These are phyloP conservation scores for Salarias fasciatus DNA, from an alignment of 2,797 vertebrate genomes.

Conservation along the genomic window DNA sequence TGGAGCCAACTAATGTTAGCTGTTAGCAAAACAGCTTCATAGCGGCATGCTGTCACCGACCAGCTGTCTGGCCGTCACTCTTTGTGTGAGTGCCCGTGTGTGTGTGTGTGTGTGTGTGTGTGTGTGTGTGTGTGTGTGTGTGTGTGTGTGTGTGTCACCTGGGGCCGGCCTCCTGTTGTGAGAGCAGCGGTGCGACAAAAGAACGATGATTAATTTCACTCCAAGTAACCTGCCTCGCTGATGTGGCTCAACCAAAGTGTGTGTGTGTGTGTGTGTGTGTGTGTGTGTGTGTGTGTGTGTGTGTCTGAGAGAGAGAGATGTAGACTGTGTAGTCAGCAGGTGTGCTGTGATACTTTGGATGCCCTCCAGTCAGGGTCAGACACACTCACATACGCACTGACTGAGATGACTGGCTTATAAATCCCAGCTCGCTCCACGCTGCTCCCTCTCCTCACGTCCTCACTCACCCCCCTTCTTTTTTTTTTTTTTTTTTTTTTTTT, in stretches of 20 bases:
- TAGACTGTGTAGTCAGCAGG: slow-evolving; percentile 82
- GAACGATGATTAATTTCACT: slow-evolving; percentile 85
- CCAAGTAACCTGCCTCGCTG: slow-evolving; percentile 74
- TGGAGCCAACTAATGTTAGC: slow-evolving; percentile 57
- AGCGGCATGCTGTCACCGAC: slow-evolving; percentile 60
- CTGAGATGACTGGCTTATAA: slow-evolving; percentile 39
- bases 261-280: slow-evolving; percentile 36
- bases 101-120: slow-evolving; percentile 21
- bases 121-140: slow-evolving; percentile 18
- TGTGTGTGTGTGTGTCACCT: slow-evolving; percentile 51
- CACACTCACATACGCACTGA: slow-evolving; percentile 51
- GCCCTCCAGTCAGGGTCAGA: slow-evolving; percentile 81
- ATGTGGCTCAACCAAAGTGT: slow-evolving; percentile 49
- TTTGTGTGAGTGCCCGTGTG: slow-evolving; percentile 37
- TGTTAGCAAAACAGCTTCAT: slow-evolving; percentile 59
- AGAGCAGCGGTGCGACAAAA: slow-evolving; percentile 76
- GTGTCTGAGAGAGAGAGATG: slow-evolving; percentile 5
- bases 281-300: slow-evolving; percentile 4
- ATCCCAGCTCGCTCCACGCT: slow-evolving; percentile 24
- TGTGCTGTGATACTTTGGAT: slow-evolving; percentile 78
- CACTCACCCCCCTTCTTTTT: not conserved
- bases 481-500: not conserved
- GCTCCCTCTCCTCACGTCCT: slow-evolving; percentile 4
- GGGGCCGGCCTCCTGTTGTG: slow-evolving; percentile 71
- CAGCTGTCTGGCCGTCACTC: slow-evolving; percentile 71